Base-by-base conservation (phyloP, 2,797 vertebrate species). In the Zenarchopterus dispar region DNA sequence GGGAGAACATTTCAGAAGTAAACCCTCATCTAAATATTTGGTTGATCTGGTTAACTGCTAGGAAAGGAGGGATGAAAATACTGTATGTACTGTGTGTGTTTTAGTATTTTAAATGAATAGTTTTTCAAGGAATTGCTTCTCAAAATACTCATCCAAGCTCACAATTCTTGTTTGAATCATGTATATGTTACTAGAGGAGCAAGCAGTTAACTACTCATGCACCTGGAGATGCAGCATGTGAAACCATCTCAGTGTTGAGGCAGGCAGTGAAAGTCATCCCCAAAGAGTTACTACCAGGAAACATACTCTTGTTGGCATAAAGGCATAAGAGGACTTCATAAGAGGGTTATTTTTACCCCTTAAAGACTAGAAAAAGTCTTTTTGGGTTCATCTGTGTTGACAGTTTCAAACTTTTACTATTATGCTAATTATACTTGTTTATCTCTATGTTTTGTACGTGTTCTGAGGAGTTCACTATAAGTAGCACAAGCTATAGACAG, bases 21-120 rank as follows among this genome's bases (percentile, higher is more conserved):
- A 46, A 47, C 28, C 23, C 28, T 16, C 45, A 77, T 74, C 62
- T 90, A 77, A 82, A 86, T 87, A 81, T 86, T 87, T 86, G 13
- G 85, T 82, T 46, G 42, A 22, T 8, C 5, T 11, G n/a, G 31
- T 73, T 79, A 62, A 62, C 71, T 77, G 77, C 67, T 59, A 55
- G 42, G 26, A 48, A 8, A 19, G 22, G 45, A 18, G 60, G 17
- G 66, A 26, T 44, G 33, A 44, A 49, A 28, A 58, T 18, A 24
- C 15, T 44, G 23, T 18, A 42, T 18, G 17, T 54, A 21, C 15
- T 15, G 41, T 42, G 19, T 21, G 16, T 39, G 52, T 46, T 68
- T 58, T 5, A 0, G 41, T 67, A 42, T 62, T 48, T 46, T 67
- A 48, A 47, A 39, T 13, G 39, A 56, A 74, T 73, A 26, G 49